phyloP scores from a whole-genome alignment of 2,888 invertebrate genomes.

The Trichopria drosophilae region DNA sequence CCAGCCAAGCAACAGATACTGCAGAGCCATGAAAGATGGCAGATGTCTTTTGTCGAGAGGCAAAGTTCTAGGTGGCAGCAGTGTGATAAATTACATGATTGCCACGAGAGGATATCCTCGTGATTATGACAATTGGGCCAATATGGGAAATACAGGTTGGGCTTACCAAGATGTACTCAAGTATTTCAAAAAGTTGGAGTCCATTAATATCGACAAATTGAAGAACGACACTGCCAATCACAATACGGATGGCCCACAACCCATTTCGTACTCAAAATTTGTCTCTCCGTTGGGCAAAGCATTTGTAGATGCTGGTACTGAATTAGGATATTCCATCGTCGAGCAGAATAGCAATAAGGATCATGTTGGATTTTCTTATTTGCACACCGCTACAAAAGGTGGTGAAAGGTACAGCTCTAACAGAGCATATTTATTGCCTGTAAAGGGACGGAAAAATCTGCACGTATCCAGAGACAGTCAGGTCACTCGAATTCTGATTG shows the following conservation, averaged over 20 bases:
- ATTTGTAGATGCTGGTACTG: slow-evolving; percentile 66
- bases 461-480: slow-evolving; percentile 66
- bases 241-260: slow-evolving; percentile 63
- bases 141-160: slow-evolving; percentile 59
- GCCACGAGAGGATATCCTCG: slow-evolving; percentile 59
- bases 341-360: slow-evolving; percentile 71
- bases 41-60: slow-evolving; percentile 54
- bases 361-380: slow-evolving; percentile 68
- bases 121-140: slow-evolving; percentile 60
- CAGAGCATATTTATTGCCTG: slow-evolving; percentile 64
- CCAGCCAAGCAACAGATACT: slow-evolving; percentile 68
- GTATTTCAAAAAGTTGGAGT: slow-evolving; percentile 63
- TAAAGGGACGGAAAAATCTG: slow-evolving; percentile 66
- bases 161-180: slow-evolving; percentile 44
- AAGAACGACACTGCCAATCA: slow-evolving; percentile 61
- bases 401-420: slow-evolving; percentile 67
- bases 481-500: slow-evolving; percentile 70
- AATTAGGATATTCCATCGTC: slow-evolving; percentile 66
- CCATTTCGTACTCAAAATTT: slow-evolving; percentile 63
- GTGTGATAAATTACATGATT: slow-evolving; percentile 60
- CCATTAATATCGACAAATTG: slow-evolving; percentile 54
- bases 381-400: slow-evolving; percentile 65
- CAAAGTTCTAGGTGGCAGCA: slow-evolving; percentile 59
- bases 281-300: slow-evolving; percentile 65
- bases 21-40: slow-evolving; percentile 52